Conservation (phyloP, 1,140 invertebrate genomes). For the Argopecten irradians region DNA sequence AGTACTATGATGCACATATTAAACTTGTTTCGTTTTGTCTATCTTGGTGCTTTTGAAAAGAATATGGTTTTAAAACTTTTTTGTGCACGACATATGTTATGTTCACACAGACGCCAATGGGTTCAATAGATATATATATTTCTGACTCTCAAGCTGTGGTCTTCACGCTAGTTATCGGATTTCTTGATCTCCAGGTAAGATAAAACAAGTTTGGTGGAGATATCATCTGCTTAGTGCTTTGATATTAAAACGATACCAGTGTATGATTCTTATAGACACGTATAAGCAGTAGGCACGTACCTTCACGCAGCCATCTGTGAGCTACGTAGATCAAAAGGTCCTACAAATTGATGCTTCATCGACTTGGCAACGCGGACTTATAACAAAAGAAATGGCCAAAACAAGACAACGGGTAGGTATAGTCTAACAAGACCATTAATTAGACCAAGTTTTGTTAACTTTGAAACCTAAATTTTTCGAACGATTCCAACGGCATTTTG, state of each 20-base stretch:
- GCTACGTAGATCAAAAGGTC: slow-evolving; percentile 45
- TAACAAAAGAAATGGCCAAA: slow-evolving; percentile 41
- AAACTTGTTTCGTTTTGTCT: not conserved
- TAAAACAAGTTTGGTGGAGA: slow-evolving; percentile 48
- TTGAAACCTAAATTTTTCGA: not conserved
- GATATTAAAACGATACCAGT: slow-evolving; percentile 47
- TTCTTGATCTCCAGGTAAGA: slow-evolving; percentile 45
- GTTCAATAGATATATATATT: not conserved
- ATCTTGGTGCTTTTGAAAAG: not conserved
- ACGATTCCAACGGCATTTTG: too few relatives aligned
- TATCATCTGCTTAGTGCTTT: slow-evolving; percentile 49
- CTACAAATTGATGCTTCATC: slow-evolving; percentile 38
- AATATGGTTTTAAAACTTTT: not conserved
- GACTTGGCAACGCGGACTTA: slow-evolving; percentile 33
- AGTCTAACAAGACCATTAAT: not conserved
- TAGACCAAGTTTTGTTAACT: not conserved
- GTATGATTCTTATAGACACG: slow-evolving; percentile 40
- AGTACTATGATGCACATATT: not conserved
- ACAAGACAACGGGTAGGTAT: slow-evolving; percentile 43
- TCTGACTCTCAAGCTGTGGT: slow-evolving; percentile 29
- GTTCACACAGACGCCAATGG: not conserved
- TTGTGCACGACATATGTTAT: not conserved
- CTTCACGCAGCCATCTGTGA: slow-evolving; percentile 49
- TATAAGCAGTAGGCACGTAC: slow-evolving; percentile 42
- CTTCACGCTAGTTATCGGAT: slow-evolving; percentile 43